Conservation (phyloP, 2,113 vertebrate species). For the Cyphomyrus plagiostoma region DNA sequence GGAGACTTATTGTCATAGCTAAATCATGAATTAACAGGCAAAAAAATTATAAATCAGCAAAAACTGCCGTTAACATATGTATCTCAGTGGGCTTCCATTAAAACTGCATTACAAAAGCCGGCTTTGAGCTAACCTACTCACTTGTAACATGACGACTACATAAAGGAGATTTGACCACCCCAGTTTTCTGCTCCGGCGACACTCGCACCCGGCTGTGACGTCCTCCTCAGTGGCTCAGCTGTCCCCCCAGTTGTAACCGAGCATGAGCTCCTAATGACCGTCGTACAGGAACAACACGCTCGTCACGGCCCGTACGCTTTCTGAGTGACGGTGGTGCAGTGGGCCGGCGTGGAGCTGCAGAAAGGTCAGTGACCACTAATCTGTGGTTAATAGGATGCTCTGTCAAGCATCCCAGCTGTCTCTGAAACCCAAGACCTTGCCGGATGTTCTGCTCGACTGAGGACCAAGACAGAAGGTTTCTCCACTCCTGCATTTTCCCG, state of each 20-base stretch:
- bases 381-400: slow-evolving; percentile 58
- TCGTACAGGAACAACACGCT: no score
- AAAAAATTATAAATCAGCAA: background rate
- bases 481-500: background rate
- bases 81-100: background rate
- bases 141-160: background rate
- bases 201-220: background rate
- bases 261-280: background rate
- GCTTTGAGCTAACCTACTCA: background rate
- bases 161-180: background rate
- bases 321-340: slow-evolving; percentile 29
- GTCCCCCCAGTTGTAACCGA: background rate
- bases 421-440: background rate
- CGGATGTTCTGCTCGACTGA: background rate
- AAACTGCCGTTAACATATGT: background rate
- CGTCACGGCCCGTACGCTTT: slow-evolving; percentile 35
- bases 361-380: slow-evolving; percentile 47
- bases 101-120: background rate
- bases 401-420: slow-evolving; percentile 38
- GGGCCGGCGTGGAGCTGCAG: slow-evolving; percentile 28
- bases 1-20: background rate
- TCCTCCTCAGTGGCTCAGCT: background rate
- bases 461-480: background rate
- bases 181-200: background rate
- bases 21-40: background rate